A percentile compares a stretch with the other conserved stretches of the same genome.
phyloP scores from a whole-genome alignment of 2,113 vertebrate species.

The Oophaga pumilio region DNA sequence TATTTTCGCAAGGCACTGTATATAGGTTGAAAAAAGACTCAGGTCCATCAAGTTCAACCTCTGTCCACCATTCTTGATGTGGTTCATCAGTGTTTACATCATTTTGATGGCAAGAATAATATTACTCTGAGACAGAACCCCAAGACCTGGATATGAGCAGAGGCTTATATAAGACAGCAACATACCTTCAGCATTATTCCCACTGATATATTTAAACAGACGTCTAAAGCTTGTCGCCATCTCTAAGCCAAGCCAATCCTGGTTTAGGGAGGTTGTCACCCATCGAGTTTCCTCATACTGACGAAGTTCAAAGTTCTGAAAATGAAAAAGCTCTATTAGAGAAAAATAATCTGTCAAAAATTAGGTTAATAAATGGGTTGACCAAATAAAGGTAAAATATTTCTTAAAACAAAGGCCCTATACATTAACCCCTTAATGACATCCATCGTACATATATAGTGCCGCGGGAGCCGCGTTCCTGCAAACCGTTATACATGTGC shows the following conservation, averaged over 20 bases:
- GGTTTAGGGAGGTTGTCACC: slow-evolving; percentile 56
- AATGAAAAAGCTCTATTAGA: neutral
- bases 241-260: neutral
- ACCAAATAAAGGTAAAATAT: neutral
- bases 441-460: no score
- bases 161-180: neutral
- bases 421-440: neutral
- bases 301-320: slow-evolving; percentile 42
- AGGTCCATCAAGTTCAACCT: no score
- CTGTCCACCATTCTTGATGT: no score
- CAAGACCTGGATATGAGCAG: neutral
- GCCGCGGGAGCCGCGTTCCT: no score
- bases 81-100: neutral
- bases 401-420: neutral
- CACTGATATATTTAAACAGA: slow-evolving; percentile 50
- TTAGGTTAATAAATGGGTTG: neutral
- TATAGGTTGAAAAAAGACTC: no score
- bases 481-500: no score
- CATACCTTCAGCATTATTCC: neutral
- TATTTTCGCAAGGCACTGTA: no score
- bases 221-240: neutral
- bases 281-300: slow-evolving; percentile 54
- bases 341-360: neutral
- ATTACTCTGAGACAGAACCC: no score
- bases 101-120: neutral